Percentiles rank a stretch among this genome's conserved stretches.
phyloP scores from a whole-genome alignment of 2,113 vertebrate genomes.

The Solea senegalensis region DNA sequence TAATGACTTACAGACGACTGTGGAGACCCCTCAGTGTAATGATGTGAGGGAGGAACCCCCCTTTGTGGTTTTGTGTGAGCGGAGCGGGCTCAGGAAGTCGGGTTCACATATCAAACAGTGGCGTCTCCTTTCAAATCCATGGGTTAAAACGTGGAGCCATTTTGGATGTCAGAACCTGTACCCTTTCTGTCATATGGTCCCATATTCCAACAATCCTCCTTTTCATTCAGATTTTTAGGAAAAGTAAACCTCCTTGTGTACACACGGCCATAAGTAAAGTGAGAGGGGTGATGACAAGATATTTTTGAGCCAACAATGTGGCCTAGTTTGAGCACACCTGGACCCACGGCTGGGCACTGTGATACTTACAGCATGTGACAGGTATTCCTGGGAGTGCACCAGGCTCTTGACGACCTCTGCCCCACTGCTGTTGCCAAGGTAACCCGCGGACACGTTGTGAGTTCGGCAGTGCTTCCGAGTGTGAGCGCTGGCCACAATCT shows the following conservation, averaged over 20 bases:
- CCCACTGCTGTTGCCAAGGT: conserved; percentile 75
- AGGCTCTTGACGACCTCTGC: conserved; percentile 66
- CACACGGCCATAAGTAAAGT: conserved; percentile 8
- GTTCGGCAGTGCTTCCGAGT: conserved; percentile 80
- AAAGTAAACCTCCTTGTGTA: conserved; percentile 23
- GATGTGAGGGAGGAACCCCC: conserved; percentile 59
- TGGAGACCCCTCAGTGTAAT: conserved; percentile 40
- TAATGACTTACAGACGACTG: conserved; percentile 70
- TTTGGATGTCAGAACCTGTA: conserved; percentile 34
- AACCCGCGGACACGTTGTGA: conserved; percentile 70
- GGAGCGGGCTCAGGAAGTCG: conserved; percentile 33
- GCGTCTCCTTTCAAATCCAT: conserved; percentile 33
- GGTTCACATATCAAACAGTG: conserved; percentile 66
- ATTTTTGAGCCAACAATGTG: conserved; percentile 39
- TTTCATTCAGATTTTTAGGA: conserved; percentile 42
- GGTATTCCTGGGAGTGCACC: conserved; percentile 74
- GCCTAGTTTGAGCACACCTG: conserved; percentile 57
- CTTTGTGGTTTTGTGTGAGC: conserved; percentile 55
- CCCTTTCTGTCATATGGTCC: conserved; percentile 33
- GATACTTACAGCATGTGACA: conserved; percentile 81
- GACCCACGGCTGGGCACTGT: conserved; percentile 8
- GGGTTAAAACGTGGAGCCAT: conserved; percentile 24
- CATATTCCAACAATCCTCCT: conserved; percentile 48
- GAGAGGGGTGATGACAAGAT: conserved; percentile 25
- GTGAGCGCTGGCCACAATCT: conserved; percentile 92